Conservation (phyloP, 2,113 vertebrate genomes). For the Columba janthina region DNA sequence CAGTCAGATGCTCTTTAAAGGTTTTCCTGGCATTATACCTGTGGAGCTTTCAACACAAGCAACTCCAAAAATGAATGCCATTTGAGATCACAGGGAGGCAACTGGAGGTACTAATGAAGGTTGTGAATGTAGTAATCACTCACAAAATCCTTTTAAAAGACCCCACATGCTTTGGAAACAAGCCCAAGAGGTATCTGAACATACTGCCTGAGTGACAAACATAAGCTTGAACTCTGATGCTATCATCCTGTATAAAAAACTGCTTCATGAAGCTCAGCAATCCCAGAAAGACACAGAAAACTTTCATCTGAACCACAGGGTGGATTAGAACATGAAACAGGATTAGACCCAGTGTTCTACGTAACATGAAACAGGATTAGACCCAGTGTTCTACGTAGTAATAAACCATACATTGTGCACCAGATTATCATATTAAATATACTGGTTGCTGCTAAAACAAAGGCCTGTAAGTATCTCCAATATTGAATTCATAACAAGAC, state of each 20-base stretch:
- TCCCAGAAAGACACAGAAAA: not conserved
- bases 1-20: not conserved
- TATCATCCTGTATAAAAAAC: not conserved
- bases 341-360: not conserved
- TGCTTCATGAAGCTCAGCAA: not conserved
- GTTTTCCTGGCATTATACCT: not conserved
- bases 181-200: not conserved
- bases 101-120: not conserved
- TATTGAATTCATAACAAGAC: not conserved
- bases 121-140: not conserved
- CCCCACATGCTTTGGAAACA: not conserved
- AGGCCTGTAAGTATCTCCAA: not conserved
- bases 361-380: not conserved
- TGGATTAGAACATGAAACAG: not conserved
- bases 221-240: not conserved
- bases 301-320: not conserved
- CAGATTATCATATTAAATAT: not conserved
- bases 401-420: not conserved
- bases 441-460: not conserved
- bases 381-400: not conserved
- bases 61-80: not conserved
- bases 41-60: not conserved
- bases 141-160: not conserved
- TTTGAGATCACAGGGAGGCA: not conserved
- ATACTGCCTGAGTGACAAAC: not conserved